phyloP scores from a whole-genome alignment of 2,797 vertebrate species.

The Hybognathus amarus region DNA sequence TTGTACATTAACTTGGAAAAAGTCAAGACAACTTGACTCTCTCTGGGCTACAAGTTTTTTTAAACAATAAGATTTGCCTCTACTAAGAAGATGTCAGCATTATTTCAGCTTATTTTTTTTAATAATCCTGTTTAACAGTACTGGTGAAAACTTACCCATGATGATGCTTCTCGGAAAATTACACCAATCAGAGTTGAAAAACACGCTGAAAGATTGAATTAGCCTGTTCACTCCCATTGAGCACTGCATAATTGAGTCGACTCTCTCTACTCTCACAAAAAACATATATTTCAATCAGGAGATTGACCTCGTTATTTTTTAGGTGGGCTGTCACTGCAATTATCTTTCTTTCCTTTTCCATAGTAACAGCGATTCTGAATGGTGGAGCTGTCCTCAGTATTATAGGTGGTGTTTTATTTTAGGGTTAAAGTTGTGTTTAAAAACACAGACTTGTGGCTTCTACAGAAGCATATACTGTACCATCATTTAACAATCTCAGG shows the following conservation, averaged over 20 bases:
- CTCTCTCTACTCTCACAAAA: neutral
- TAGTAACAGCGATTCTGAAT: too few relatives aligned
- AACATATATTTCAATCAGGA: too few relatives aligned
- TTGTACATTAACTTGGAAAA: neutral
- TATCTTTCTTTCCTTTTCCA: too few relatives aligned
- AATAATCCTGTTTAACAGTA: neutral
- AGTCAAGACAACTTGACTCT: neutral
- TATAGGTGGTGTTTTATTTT: neutral
- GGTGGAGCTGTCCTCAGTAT: neutral
- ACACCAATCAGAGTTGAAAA: too few relatives aligned
- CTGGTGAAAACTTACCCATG: neutral
- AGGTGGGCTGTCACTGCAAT: too few relatives aligned
- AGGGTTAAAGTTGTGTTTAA: neutral
- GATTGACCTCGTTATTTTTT: too few relatives aligned
- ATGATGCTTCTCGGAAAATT: neutral
- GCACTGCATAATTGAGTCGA: neutral
- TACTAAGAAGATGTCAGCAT: neutral
- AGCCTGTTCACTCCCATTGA: neutral
- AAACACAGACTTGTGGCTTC: neutral
- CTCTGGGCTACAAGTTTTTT: neutral
- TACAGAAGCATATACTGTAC: neutral
- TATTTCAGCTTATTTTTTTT: neutral
- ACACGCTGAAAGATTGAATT: neutral
- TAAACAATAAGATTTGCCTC: neutral
- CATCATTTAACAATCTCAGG: neutral